Conservation (phyloP, 1,140 invertebrate species). For the Meloidogyne hapla region DNA sequence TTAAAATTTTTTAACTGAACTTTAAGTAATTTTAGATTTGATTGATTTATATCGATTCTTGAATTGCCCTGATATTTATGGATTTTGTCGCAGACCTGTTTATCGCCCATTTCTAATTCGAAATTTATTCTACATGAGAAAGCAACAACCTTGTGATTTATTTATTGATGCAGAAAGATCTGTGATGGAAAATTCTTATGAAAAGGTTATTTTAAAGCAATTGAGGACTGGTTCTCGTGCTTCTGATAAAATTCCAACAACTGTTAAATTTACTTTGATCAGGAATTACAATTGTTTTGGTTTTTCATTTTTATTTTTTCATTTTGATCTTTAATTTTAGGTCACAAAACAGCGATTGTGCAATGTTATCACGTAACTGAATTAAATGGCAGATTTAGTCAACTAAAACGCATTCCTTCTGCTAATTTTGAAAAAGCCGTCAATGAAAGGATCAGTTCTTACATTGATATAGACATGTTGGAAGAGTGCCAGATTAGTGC, state of each 20-base stretch:
- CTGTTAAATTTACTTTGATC: conserved; percentile 4
- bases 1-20: neutral
- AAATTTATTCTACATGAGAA: conserved; percentile 21
- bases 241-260: conserved; percentile 26
- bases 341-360: conserved; percentile 26
- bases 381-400: conserved; percentile 13
- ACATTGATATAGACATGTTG: conserved; percentile 32
- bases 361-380: conserved; percentile 37
- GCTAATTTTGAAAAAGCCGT: conserved; percentile 39
- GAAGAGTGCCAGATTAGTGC: conserved; percentile 15
- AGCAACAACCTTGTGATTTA: neutral
- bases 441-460: neutral
- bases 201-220: neutral
- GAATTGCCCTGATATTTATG: neutral
- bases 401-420: conserved; percentile 25
- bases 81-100: conserved; percentile 10
- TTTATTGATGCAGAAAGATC: neutral
- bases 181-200: neutral
- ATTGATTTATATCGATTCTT: conserved; percentile 17
- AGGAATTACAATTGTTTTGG: conserved; percentile 16
- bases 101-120: conserved; percentile 16
- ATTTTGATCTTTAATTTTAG: conserved; percentile 17
- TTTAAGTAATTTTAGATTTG: neutral
- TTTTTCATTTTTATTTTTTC: neutral
- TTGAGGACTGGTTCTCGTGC: conserved; percentile 8